Percentiles rank a stretch among this genome's conserved stretches.
These are phyloP conservation scores for Cyclargus thomasi DNA, from an alignment of 1,140 invertebrate genomes.

Conservation along the genomic window DNA sequence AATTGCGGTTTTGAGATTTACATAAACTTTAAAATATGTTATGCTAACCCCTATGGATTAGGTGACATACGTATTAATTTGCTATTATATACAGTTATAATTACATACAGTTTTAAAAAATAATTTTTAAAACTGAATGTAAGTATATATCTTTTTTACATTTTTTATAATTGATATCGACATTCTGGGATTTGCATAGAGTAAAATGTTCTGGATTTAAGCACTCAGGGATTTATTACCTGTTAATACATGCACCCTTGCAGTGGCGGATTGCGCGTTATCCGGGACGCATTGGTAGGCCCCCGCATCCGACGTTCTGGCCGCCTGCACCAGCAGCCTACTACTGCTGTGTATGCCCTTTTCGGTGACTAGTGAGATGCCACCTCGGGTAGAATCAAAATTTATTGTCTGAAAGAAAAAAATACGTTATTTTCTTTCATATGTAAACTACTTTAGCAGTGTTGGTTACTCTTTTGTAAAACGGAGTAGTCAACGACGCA, in stretches of 20 bases:
- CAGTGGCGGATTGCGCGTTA: conserved; percentile 84
- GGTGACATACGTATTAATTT: too few species aligned
- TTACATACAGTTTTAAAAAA: too few species aligned
- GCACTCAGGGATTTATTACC: conserved; percentile 73
- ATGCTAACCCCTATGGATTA: too few species aligned
- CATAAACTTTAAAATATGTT: too few species aligned
- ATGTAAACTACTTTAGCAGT: neutral
- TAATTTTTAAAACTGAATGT: too few species aligned
- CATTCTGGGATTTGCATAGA: too few species aligned
- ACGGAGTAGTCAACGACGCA: too few species aligned
- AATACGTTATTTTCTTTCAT: neutral
- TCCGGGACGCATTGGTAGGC: conserved; percentile 85
- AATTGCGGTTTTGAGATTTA: neutral
- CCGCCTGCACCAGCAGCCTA: conserved; percentile 85
- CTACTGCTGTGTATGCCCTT: conserved; percentile 86
- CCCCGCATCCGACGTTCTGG: conserved; percentile 83
- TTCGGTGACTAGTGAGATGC: conserved; percentile 86
- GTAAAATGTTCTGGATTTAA: too few species aligned
- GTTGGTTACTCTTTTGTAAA: too few species aligned
- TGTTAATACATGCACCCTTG: conserved; percentile 88
- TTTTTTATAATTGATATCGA: too few species aligned
- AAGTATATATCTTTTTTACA: too few species aligned
- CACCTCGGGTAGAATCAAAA: conserved; percentile 86
- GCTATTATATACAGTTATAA: too few species aligned
- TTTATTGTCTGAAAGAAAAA: conserved; percentile 79